Percentiles rank a stretch among this genome's conserved stretches.
Evolutionary conservation across 2,113 vertebrate genomes (phyloP).

Genomic region (Bos indicus): DNA sequence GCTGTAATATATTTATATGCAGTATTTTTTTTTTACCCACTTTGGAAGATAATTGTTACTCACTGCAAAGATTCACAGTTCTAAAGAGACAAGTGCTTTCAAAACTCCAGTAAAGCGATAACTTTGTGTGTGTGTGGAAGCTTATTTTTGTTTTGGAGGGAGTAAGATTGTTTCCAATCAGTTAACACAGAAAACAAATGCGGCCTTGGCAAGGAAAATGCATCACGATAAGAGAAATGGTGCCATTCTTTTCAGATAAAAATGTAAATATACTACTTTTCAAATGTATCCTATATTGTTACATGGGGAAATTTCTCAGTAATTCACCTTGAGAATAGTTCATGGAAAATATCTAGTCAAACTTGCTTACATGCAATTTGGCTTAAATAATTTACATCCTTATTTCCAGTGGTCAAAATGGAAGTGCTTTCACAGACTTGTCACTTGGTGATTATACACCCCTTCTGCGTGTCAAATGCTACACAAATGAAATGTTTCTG

Average conservation of each 20-base stretch:
- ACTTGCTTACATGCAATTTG: not conserved
- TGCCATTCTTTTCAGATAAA: not conserved
- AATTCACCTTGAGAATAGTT: not conserved
- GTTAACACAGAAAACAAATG: not conserved
- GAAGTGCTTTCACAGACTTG: not conserved
- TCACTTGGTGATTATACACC: rapidly evolving
- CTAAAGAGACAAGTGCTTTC: slow-evolving; percentile 30
- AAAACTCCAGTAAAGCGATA: not conserved
- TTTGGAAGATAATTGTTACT: slow-evolving; percentile 69
- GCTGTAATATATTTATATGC: slow-evolving; percentile 70
- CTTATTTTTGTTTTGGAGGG: slow-evolving; percentile 32
- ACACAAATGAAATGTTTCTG: not conserved
- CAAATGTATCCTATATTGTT: not conserved
- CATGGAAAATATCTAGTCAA: not conserved
- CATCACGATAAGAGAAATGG: not conserved
- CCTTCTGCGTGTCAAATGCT: not conserved
- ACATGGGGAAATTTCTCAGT: not conserved
- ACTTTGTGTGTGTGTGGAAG: not conserved
- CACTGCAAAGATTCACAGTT: slow-evolving; percentile 42
- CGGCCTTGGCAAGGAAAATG: not conserved
- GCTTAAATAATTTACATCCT: not conserved
- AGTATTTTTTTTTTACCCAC: slow-evolving; percentile 23
- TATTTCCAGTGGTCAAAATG: not conserved
- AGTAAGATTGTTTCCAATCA: not conserved
- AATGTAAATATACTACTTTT: not conserved